These are phyloP conservation scores for Mythimna ferrago DNA, from an alignment of 2,888 invertebrate species.

Conservation along the genomic window DNA sequence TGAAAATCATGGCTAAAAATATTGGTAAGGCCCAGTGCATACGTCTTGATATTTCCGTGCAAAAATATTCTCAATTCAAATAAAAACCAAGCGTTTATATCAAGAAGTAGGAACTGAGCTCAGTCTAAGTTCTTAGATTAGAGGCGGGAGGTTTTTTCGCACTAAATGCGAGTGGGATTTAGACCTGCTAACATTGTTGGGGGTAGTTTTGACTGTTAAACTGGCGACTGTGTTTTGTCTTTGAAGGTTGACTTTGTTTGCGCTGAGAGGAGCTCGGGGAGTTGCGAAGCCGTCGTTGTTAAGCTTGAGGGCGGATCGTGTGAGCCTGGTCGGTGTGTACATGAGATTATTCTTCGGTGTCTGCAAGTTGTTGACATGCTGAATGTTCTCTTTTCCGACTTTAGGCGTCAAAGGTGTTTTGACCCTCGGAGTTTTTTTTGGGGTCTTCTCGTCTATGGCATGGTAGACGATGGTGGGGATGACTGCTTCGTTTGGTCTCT, in stretches of 20 bases:
- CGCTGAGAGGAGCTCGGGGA: slow-evolving; percentile 83
- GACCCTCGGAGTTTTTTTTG: slow-evolving; percentile 78
- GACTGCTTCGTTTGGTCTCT: slow-evolving; percentile 66
- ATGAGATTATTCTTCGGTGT: slow-evolving; percentile 80
- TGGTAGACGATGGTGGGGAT: slow-evolving; percentile 69
- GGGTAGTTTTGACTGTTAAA: slow-evolving; percentile 77
- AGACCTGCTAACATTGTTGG: slow-evolving; percentile 80
- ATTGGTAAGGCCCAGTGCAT: slow-evolving; percentile 51
- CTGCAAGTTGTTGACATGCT: slow-evolving; percentile 66
- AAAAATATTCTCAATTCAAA: slow-evolving; percentile 34
- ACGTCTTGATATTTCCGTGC: slow-evolving; percentile 53
- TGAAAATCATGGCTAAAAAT: slow-evolving; percentile 54
- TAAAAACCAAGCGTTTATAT: slow-evolving; percentile 34
- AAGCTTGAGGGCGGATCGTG: slow-evolving; percentile 82
- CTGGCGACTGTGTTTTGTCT: slow-evolving; percentile 77
- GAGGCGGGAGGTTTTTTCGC: slow-evolving; percentile 83
- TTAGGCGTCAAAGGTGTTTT: slow-evolving; percentile 80
- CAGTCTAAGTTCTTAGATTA: slow-evolving; percentile 73
- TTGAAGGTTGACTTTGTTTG: slow-evolving; percentile 79
- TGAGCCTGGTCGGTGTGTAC: slow-evolving; percentile 82
- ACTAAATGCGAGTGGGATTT: slow-evolving; percentile 83
- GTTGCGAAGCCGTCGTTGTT: slow-evolving; percentile 84
- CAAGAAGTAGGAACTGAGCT: slow-evolving; percentile 49
- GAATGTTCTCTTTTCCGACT: slow-evolving; percentile 83
- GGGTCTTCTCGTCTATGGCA: slow-evolving; percentile 71